Evolutionary conservation across 2,113 vertebrate genomes (phyloP), one percentile per base, ranked within the genome.

Genomic region (Pteropus alecto): DNA sequence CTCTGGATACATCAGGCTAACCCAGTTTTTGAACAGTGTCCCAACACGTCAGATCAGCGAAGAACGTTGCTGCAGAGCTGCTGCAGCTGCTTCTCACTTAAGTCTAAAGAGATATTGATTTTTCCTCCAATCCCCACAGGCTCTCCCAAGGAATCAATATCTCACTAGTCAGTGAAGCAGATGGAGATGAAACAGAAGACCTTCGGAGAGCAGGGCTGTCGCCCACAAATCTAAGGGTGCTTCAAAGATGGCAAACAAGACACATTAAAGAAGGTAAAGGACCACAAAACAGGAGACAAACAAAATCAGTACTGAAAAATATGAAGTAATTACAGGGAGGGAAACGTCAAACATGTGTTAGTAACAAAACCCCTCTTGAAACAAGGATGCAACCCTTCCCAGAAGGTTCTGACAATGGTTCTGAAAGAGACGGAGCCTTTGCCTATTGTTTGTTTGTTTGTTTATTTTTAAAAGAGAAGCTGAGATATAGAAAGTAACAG

Each of bases 71-170:
- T 30, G n/a, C 60, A 77, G 24, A 85, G 48, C 61, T 91, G 82
- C 91, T 5, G 33, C 65, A 16, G 10, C 48, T 14, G 26, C 51
- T 81, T 46, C 65, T 94, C 77, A 46, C 30, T 87, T 76, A 67
- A 94, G 79, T 82, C 86, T 98, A 98, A 98, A 95, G 97, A 97
- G 97, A 97, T 98, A 98, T 98, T 98, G 98, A 98, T 98, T 97
- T 89, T 56, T 56, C 30, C 61, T 87, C 73, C 96, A 82, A 82
- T 73, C 91, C 35, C 16, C 67, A 79, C 54, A 46, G 65, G 30
- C 77, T 98, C 83, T 94, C 70, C 18, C 67, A 94, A 95, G 83
- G 95, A 96, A 97, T 98, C 98, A 96, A 98, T 98, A 98, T 13
- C 86, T 88, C 81, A 41, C 92, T 63, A 76, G 79, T 74, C 81